A percentile compares a stretch with the other conserved stretches of the same genome.
phyloP scores from a whole-genome alignment of 2,797 vertebrate genomes.

The Pyrocephalus nanus region DNA sequence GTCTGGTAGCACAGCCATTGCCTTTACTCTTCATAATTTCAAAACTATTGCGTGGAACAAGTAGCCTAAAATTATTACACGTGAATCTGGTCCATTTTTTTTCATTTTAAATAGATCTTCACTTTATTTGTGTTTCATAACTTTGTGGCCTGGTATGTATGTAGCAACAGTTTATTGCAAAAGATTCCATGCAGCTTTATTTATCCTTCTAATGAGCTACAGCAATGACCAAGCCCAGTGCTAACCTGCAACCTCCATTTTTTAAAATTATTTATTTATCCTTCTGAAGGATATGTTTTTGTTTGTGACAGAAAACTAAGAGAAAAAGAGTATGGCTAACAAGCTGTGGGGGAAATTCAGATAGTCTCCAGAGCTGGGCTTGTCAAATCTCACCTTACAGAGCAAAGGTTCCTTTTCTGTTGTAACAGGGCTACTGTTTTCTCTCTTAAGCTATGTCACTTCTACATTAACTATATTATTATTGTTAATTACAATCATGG shows the following conservation, averaged over 20 bases:
- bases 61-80: neutral
- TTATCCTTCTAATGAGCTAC: neutral
- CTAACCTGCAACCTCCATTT: neutral
- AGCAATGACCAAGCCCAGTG: neutral
- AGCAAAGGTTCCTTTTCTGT: neutral
- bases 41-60: neutral
- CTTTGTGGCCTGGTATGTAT: neutral
- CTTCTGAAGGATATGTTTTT: neutral
- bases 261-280: neutral
- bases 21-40: conserved; percentile 37
- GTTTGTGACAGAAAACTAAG: neutral
- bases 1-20: neutral
- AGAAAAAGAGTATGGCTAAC: neutral
- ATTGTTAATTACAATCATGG: neutral
- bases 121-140: conserved; percentile 10
- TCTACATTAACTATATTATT: neutral
- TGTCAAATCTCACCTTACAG: neutral
- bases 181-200: neutral
- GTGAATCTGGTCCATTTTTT: neutral
- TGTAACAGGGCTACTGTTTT: neutral
- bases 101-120: neutral
- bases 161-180: conserved; percentile 30
- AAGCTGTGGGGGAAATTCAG: neutral
- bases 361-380: neutral
- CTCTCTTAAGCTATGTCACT: neutral